Evolutionary conservation across 2,797 vertebrate species (phyloP).

Genomic region (Myoxocephalus aenaeus): DNA sequence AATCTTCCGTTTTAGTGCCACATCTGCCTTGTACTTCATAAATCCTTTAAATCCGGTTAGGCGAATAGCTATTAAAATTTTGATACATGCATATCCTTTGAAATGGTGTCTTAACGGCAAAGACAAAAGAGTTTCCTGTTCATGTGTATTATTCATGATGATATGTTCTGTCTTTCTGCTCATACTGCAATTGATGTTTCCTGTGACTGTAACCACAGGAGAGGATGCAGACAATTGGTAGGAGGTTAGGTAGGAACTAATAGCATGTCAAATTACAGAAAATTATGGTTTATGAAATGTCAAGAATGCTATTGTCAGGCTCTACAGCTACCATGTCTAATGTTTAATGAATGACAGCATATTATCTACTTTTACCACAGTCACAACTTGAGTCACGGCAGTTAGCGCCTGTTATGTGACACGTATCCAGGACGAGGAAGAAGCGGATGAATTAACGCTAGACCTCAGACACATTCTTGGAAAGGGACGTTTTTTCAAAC

Average conservation of each 20-base stretch:
- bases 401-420: not conserved
- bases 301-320: not conserved
- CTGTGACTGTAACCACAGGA: constrained; percentile 38
- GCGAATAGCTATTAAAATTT: constrained; percentile 99
- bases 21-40: constrained; percentile 99
- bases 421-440: not conserved
- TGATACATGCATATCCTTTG: constrained; percentile 99
- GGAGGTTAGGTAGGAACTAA: not conserved
- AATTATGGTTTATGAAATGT: not conserved
- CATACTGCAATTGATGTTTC: constrained; percentile 44
- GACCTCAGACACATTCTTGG: not conserved
- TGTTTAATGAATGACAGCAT: not conserved
- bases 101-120: constrained; percentile 64
- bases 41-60: constrained; percentile 97
- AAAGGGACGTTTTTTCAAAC: not conserved
- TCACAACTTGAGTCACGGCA: not conserved
- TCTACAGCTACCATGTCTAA: not conserved
- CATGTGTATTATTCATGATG: constrained; percentile 71
- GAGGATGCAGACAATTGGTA: constrained; percentile 11
- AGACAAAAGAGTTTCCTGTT: constrained; percentile 67
- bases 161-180: constrained; percentile 54
- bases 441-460: not conserved
- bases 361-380: not conserved
- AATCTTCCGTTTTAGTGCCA: constrained; percentile 99
- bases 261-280: constrained; percentile 10